Evolutionary conservation across 2,888 invertebrate species (phyloP), one percentile per base, ranked within the genome.

Genomic region (Metopia argyrocephala): DNA sequence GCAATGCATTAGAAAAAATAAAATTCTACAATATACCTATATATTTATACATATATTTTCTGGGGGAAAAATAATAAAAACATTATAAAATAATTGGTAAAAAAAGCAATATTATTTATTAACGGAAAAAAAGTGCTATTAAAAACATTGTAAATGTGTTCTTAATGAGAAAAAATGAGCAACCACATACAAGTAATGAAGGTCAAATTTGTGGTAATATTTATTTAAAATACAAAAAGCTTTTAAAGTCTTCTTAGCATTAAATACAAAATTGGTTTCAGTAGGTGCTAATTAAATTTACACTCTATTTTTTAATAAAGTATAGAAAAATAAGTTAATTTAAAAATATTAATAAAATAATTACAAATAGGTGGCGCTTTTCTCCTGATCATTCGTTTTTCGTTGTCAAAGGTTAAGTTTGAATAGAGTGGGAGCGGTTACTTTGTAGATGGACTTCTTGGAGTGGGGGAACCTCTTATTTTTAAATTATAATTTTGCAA

Each of bases 201-300:
- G 61, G 46, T 46, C 18, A 45, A 46, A 62, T 46, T n/a, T 62
- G 61, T 62, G 45, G 61, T 61, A n/a, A 12, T 12, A n/a, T 38
- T 5, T 46, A 45, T 23, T 38, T 20, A 12, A 48, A 5, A n/a
- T n/a, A 46, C 3, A 61, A 23, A 1, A 48, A 5, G 7, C 20
- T 48, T 48, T n/a, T 12, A 48, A 18, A 20, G 7, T n/a, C 23
- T 12, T 6, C 15, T 12, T 38, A n/a, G 23, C n/a, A 20, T 18
- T 18, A 31, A 25, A 25, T 54, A 1, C 6, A 9, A 20, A 31
- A 15, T 45, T 61, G 4, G n/a, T n/a, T n/a, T n/a, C n/a, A 2
- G 1, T 15, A 25, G 23, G 61, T 62, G 61, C 46, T 46, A 46
- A 62, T 45, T 45, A 23, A 38, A 15, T 62, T 46, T 45, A 61